Base-by-base conservation (phyloP, 1,140 invertebrate genomes). In the Solen grandis region DNA sequence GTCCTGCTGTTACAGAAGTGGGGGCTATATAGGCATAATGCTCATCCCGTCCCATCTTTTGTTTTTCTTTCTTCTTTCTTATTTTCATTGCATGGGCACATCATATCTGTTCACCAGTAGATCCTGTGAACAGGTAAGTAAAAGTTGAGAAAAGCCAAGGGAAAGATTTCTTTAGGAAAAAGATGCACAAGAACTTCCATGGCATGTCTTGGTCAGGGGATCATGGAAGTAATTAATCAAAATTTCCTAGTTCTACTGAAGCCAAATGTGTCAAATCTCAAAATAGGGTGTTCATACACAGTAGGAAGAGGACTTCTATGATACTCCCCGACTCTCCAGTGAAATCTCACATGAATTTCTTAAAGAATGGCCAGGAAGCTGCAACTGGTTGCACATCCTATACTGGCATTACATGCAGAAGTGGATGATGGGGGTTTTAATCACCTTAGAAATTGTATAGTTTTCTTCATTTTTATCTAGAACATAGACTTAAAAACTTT, bases 11-110 rank as follows among this genome's bases (percentile, higher is more conserved):
- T n/a, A n/a, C n/a, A n/a, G n/a, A n/a, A n/a, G n/a, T n/a, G n/a
- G n/a, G n/a, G n/a, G n/a, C n/a, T n/a, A n/a, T n/a, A n/a, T n/a
- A n/a, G n/a, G n/a, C n/a, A n/a, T n/a, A n/a, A n/a, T n/a, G n/a
- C n/a, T n/a, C n/a, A n/a, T n/a, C n/a, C n/a, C n/a, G n/a, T n/a
- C n/a, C n/a, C n/a, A n/a, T n/a, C n/a, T n/a, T n/a, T n/a, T n/a
- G n/a, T n/a, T n/a, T n/a, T n/a, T n/a, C n/a, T n/a, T n/a, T n/a
- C n/a, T n/a, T n/a, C n/a, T n/a, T n/a, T n/a, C n/a, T n/a, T n/a
- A n/a, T n/a, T n/a, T n/a, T n/a, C n/a, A n/a, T 84, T 88, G 19
- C 85, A 87, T 72, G 73, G 83, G 33, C 87, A 88, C 46, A 87
- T 88, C 36, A 63, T 88, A 76, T 70, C 46, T 88, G 87, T 52